These are phyloP conservation scores for Eurosta solidaginis DNA, from an alignment of 1,140 invertebrate species.

Conservation along the genomic window DNA sequence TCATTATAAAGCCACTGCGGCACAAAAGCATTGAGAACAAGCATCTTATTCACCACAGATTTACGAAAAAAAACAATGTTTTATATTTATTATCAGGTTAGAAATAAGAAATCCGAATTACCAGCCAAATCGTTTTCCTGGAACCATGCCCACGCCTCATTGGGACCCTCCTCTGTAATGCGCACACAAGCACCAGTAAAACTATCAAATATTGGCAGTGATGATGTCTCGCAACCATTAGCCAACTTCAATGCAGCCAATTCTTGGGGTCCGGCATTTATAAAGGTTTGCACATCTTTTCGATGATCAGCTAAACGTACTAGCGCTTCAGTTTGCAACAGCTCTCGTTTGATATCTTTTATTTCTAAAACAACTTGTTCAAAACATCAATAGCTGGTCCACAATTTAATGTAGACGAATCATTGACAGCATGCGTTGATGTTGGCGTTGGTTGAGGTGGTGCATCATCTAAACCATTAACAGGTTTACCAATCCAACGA, in stretches of 20 bases:
- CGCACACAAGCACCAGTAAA: constrained; percentile 69
- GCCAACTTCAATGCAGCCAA: constrained; percentile 71
- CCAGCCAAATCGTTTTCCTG: constrained; percentile 72
- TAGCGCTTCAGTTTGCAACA: constrained; percentile 69
- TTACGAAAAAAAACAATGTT: constrained; percentile 60
- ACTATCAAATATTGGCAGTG: constrained; percentile 70
- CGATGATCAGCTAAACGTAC: constrained; percentile 49
- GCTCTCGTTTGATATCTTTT: constrained; percentile 74
- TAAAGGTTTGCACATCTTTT: constrained; percentile 46
- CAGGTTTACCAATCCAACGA: constrained; percentile 76
- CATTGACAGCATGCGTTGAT: constrained; percentile 42
- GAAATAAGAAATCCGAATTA: constrained; percentile 36
- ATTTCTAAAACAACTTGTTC: constrained; percentile 69
- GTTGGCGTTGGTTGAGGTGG: no score
- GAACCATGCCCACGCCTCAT: constrained; percentile 72
- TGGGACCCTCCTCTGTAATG: constrained; percentile 62
- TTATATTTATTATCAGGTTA: neutral
- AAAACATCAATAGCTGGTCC: constrained; percentile 34
- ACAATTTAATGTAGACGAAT: constrained; percentile 46
- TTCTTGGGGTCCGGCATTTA: constrained; percentile 65
- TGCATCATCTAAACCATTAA: constrained; percentile 57
- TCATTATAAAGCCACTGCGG: constrained; percentile 77
- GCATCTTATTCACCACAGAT: constrained; percentile 67
- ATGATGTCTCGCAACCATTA: constrained; percentile 65
- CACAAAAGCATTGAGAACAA: constrained; percentile 66